A percentile compares a stretch with the other conserved stretches of the same genome.
Evolutionary conservation across 1,140 invertebrate species (phyloP).

Genomic region (Achatina immaculata): DNA sequence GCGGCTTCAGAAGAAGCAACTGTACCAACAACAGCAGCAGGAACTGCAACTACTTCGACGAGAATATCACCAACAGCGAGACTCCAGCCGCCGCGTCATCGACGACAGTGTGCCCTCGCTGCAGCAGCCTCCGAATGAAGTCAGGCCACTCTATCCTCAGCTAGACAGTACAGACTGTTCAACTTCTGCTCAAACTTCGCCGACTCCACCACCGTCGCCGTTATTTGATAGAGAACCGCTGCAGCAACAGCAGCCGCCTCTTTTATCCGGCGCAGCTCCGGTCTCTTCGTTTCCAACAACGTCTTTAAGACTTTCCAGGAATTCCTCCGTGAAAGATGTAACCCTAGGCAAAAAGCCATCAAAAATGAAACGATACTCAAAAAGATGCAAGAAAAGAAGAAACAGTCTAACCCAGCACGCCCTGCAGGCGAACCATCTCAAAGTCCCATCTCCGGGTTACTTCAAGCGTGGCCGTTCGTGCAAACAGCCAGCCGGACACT

Average conservation of each 20-base stretch:
- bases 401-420: slow-evolving; percentile 2
- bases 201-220: neutral
- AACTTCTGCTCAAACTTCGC: neutral
- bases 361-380: slow-evolving; percentile 29
- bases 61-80: slow-evolving; percentile 12
- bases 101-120: neutral
- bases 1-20: slow-evolving; percentile 30
- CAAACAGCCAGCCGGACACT: slow-evolving; percentile 6
- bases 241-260: neutral
- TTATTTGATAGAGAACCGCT: neutral
- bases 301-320: neutral
- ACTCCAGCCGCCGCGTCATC: neutral
- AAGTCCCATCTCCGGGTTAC: slow-evolving; percentile 30
- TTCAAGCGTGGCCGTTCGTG: slow-evolving; percentile 11
- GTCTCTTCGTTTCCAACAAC: neutral
- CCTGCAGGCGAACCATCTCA: slow-evolving; percentile 7
- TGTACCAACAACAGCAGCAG: slow-evolving; percentile 28
- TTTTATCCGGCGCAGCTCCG: neutral
- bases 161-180: neutral
- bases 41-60: slow-evolving; percentile 9
- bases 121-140: neutral
- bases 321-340: neutral
- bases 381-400: slow-evolving; percentile 22
- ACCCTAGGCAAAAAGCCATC: neutral
- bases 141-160: neutral